Conservation (phyloP, 2,888 invertebrate genomes). For the Meloe dianella region DNA sequence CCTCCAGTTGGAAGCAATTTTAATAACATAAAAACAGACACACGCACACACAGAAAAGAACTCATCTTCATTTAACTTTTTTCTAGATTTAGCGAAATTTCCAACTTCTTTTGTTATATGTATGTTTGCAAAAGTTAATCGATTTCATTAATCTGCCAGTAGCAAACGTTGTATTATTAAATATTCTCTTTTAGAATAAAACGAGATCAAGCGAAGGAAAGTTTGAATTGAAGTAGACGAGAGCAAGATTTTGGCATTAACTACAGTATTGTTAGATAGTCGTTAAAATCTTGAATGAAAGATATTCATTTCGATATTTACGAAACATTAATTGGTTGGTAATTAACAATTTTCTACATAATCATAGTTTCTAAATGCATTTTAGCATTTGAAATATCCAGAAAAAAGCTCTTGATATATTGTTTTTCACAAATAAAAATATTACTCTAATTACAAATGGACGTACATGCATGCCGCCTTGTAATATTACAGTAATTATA, state of each 20-base stretch:
- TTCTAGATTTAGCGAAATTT: too few species aligned
- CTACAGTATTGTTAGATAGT: conserved; percentile 22
- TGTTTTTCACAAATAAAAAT: not conserved
- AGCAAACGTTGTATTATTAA: conserved; percentile 23
- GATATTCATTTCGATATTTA: conserved; percentile 14
- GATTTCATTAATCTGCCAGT: conserved; percentile 22
- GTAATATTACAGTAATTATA: not conserved
- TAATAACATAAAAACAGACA: too few species aligned
- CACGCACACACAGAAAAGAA: not conserved
- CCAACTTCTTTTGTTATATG: not conserved
- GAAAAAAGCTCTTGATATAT: conserved; percentile 9
- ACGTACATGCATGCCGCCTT: not conserved
- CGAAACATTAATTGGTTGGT: conserved; percentile 8
- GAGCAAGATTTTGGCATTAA: conserved; percentile 12
- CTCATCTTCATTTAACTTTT: too few species aligned
- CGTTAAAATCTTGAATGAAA: too few species aligned
- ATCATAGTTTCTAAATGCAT: too few species aligned
- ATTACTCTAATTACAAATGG: not conserved
- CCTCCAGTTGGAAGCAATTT: too few species aligned
- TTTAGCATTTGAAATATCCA: conserved; percentile 33
- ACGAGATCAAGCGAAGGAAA: conserved; percentile 15
- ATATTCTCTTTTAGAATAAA: conserved; percentile 26
- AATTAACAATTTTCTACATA: conserved; percentile 15
- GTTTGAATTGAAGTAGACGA: conserved; percentile 8
- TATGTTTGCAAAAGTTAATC: conserved; percentile 22